Evolutionary conservation across 2,888 invertebrate genomes (phyloP), one percentile per base, ranked within the genome.

Genomic region (Ectropis crepuscularia): DNA sequence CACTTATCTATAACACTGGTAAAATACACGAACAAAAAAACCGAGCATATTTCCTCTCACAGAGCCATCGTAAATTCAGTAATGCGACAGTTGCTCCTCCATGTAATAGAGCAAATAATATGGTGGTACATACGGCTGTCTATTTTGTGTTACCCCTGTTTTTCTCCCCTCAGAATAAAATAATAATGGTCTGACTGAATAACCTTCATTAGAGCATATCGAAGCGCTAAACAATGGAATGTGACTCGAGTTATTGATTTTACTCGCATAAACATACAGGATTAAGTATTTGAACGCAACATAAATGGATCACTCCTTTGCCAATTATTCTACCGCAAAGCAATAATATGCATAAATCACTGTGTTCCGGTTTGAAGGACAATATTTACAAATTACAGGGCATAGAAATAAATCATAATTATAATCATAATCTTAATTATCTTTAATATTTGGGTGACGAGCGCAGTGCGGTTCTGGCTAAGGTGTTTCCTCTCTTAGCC

Each of bases 81-180:
- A 41, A 16, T 37, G 4, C 51, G 16, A 51, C n/a, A 6, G 51
- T n/a, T 16, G 51, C 51, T 16, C 51, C 39, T 16, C 10, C n/a
- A 41, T 41, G 6, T 9, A 2, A n/a, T 0, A 12, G 6, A 5
- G 6, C 7, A 9, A 6, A 16, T 16, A 10, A n/a, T 16, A 41
- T 42, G 10, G 51, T 6, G 5, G 41, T 28, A 28, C 45, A 37
- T 36, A 42, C 53, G 37, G 63, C 38, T 58, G 54, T 54, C 53
- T 54, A 53, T 63, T 61, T 45, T 50, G 50, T 57, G 48, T 63
- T 53, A 28, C 59, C 64, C 54, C 57, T 46, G 54, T 59, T 45
- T 63, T 57, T 55, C 38, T n/a, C 46, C 64, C 60, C 64, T 64
- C 55, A 57, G 43, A 60, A 55, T 60, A 53, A 51, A 57, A 60